Evolutionary conservation across 2,113 vertebrate genomes (phyloP), one percentile per base, ranked within the genome.

Genomic region (Hiodon tergisus): DNA sequence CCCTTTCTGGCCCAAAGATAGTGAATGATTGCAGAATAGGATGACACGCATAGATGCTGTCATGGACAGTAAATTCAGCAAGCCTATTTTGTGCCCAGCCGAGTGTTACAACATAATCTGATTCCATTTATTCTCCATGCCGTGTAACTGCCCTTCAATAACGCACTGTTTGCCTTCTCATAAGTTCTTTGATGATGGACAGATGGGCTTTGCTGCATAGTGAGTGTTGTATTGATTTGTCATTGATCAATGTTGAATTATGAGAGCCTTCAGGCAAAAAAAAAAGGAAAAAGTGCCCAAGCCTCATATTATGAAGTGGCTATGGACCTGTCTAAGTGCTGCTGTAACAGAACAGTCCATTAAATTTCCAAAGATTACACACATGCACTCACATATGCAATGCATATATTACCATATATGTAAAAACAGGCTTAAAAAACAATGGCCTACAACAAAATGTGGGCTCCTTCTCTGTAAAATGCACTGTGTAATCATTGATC

Each of bases 161-260:
- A 71, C 62, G 69, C 4, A 78, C 58, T 2, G 16, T 68, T 71
- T 75, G 70, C 77, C 76, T 80, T 75, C 16, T 73, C 71, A 70
- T 71, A 67, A 74, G 79, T 46, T 73, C 59, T 76, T 78, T 79
- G 72, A 17, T 52, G 67, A 74, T 17, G 46, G 73, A 81, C 79
- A 74, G 0, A 71, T 76, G 76, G 14, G 54, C 46, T 80, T 81
- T 81, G 76, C 75, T 78, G 51, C 80, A 79, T 82, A 69, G 76
- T 78, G 78, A 81, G 76, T 62, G 80, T 67, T 71, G 13, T 61
- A 87, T 81, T 81, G 85, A 87, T 87, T 1, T 68, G 69, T 14
- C 85, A 91, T 86, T 75, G 86, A 86, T 78, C 81, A 70, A 72
- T 65, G 59, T n/a, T 83, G 77, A 90, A 87, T 87, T 86, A 88